Evolutionary conservation across 1,140 invertebrate species (phyloP), one percentile per base, ranked within the genome.

Genomic region (Calephelis virginiensis): DNA sequence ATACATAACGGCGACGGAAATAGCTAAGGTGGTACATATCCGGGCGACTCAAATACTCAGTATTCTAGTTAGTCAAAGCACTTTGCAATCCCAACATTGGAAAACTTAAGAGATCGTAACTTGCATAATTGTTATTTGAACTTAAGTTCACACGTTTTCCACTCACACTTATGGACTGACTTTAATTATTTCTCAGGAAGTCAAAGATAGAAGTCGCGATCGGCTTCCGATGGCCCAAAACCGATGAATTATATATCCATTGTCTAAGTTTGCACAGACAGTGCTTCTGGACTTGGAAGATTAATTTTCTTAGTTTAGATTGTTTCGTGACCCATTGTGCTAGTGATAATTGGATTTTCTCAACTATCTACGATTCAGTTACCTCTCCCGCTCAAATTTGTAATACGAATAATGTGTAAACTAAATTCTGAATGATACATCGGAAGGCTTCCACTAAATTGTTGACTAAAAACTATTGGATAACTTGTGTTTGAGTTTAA

Each of bases 241-340:
- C 87, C 85, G 85, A 89, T 91, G 85, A 87, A 89, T 83, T 85
- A 86, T 87, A 87, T 87, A 89, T 86, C 86, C 82, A 87, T 89
- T 89, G 86, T 89, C 84, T 83, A 86, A 89, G 86, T 88, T 91
- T 85, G 83, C 82, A 84, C 82, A 89, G 86, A 83, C 85, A 83
- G 76, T 80, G 81, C 83, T 83, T 83, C 86, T 87, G 82, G 85
- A 87, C 86, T 89, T 77, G 69, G 85, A 87, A 90, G 86, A 91
- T 91, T 91, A 91, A 91, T 91, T 89, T 91, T 91, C 89, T 91
- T 89, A 91, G 86, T 91, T 89, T 85, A 86, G 86, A 91, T 89
- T 89, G 85, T 89, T 89, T 87, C 83, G 86, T 87, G 85, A 85
- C 83, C 86, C 80, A 89, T 91, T 91, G 86, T 91, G 82, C 85